A percentile compares a stretch with the other conserved stretches of the same genome.
phyloP scores from a whole-genome alignment of 2,113 vertebrate species.

The Corapipo altera region DNA sequence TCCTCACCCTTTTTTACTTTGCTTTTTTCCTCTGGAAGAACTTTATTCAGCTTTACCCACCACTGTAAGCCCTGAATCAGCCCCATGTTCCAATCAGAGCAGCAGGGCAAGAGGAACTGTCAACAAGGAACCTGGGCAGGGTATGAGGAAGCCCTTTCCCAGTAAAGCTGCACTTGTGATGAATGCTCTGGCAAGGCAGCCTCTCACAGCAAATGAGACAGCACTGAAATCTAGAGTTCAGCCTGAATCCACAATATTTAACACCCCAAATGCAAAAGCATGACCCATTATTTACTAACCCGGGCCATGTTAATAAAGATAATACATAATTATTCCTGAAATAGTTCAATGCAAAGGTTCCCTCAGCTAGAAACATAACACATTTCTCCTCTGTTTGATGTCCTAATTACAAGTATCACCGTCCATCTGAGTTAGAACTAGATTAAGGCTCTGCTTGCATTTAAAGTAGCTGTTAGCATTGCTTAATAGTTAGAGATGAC shows the following conservation, averaged over 20 bases:
- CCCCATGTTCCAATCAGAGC: neutral
- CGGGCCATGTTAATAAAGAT: conserved; percentile 30
- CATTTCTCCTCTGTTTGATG: conserved; percentile 48
- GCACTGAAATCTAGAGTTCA: neutral
- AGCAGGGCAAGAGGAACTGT: neutral
- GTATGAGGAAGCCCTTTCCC: neutral
- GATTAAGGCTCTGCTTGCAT: conserved; percentile 41
- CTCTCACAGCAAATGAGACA: neutral
- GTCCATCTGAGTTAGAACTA: conserved; percentile 40
- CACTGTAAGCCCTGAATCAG: neutral
- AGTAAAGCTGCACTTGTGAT: neutral
- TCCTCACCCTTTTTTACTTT: neutral
- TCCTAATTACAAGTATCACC: conserved; percentile 51
- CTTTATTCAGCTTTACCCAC: neutral
- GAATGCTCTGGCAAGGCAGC: neutral
- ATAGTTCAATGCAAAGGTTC: conserved; percentile 52
- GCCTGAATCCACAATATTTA: neutral
- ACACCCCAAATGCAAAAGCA: neutral
- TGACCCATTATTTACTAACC: conserved; percentile 41
- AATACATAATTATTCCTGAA: conserved; percentile 58
- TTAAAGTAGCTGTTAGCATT: conserved; percentile 49
- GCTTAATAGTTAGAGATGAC: conserved; percentile 41
- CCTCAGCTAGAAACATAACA: conserved; percentile 37
- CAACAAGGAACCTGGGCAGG: neutral
- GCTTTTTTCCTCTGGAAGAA: neutral